A percentile compares a stretch with the other conserved stretches of the same genome.
phyloP scores from a whole-genome alignment of 1,140 invertebrate species.

The Polyergus mexicanus region DNA sequence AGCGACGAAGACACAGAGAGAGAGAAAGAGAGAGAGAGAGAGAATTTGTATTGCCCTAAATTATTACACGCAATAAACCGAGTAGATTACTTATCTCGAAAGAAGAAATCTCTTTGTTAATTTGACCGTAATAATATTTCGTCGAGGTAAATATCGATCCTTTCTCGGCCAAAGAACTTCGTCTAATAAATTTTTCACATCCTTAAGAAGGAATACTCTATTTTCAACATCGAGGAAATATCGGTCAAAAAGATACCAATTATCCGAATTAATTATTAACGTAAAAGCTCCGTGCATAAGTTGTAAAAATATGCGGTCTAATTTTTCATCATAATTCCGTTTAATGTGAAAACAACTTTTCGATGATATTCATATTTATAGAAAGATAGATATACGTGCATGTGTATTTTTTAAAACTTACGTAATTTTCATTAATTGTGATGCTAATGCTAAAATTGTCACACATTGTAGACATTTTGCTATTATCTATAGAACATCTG shows the following conservation, averaged over 20 bases:
- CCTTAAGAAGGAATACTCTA: not conserved
- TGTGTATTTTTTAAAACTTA: not conserved
- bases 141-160: slow-evolving; percentile 21
- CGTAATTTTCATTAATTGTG: not conserved
- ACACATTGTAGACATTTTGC: not conserved
- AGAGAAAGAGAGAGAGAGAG: no score
- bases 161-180: slow-evolving; percentile 10
- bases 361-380: not conserved
- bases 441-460: not conserved
- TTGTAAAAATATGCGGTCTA: slow-evolving; percentile 11
- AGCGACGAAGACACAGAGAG: slow-evolving; percentile 1
- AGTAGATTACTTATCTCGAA: slow-evolving; percentile 30
- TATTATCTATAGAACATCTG: not conserved
- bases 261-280: slow-evolving; percentile 5
- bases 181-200: slow-evolving; percentile 37
- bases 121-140: slow-evolving; percentile 41
- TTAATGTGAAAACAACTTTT: not conserved
- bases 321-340: not conserved
- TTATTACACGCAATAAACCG: slow-evolving; percentile 45
- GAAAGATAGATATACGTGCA: not conserved
- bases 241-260: slow-evolving; percentile 4
- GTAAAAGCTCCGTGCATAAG: not conserved
- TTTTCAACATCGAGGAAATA: slow-evolving; percentile 29
- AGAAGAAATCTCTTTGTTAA: slow-evolving; percentile 34
- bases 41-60: slow-evolving; percentile 28